Conservation (phyloP, 2,797 vertebrate species). For the Cyprinella venusta region DNA sequence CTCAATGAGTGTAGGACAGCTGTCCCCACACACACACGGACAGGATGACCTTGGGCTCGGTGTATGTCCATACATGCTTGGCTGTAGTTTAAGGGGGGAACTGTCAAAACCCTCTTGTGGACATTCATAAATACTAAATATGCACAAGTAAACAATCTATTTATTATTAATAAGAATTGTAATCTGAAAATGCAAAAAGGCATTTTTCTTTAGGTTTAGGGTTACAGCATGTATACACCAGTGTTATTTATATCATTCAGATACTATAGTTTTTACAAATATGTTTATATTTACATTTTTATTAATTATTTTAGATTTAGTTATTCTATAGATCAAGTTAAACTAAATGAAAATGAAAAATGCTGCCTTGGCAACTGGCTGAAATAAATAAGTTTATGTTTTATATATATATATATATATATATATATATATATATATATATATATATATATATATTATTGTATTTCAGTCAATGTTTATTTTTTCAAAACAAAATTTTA, state of each 20-base stretch:
- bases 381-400: not conserved
- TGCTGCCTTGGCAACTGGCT: not conserved
- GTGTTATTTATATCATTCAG: not conserved
- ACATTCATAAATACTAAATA: not conserved
- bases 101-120: not conserved
- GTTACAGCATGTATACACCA: not conserved
- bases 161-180: not conserved
- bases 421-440: not conserved
- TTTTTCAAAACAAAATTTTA: no score
- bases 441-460: not conserved
- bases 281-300: not conserved
- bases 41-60: constrained; percentile 51
- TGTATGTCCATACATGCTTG: constrained; percentile 11
- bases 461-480: not conserved
- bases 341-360: not conserved
- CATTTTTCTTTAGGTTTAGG: not conserved
- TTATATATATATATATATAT: not conserved
- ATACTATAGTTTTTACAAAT: not conserved
- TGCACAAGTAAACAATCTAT: not conserved
- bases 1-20: constrained; percentile 53
- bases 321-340: not conserved
- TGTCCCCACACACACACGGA: constrained; percentile 44
- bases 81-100: no score
- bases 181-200: not conserved
- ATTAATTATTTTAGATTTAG: not conserved